These are phyloP conservation scores for Neuroscelio doddi DNA, from an alignment of 2,888 invertebrate species.

Conservation along the genomic window DNA sequence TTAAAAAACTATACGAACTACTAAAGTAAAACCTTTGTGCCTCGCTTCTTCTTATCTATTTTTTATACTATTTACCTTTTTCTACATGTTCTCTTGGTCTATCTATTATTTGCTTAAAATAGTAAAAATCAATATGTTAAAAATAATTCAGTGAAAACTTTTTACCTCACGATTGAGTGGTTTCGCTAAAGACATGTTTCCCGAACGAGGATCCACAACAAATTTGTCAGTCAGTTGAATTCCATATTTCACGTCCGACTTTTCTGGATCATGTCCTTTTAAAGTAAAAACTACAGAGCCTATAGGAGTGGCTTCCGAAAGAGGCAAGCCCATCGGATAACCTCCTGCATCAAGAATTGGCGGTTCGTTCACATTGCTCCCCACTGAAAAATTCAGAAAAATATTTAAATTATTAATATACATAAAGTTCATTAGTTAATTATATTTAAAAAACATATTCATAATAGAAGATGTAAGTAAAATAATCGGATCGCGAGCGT, in stretches of 20 bases:
- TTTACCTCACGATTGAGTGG: slow-evolving; percentile 87
- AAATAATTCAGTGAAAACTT: not conserved
- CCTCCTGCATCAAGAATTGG: slow-evolving; percentile 65
- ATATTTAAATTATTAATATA: not conserved
- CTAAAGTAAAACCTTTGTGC: too few species aligned
- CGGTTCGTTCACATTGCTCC: slow-evolving; percentile 69
- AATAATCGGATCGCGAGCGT: too few species aligned
- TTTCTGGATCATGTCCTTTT: slow-evolving; percentile 88
- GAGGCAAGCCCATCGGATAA: slow-evolving; percentile 71
- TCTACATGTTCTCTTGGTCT: too few species aligned
- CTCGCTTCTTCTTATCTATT: too few species aligned
- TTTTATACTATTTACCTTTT: too few species aligned
- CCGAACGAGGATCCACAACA: slow-evolving; percentile 82
- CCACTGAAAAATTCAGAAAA: slow-evolving; percentile 60
- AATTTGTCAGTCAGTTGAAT: slow-evolving; percentile 88
- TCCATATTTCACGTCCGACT: slow-evolving; percentile 80
- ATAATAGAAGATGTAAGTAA: too few species aligned
- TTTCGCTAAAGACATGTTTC: slow-evolving; percentile 85
- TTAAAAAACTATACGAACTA: too few species aligned
- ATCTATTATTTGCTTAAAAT: too few species aligned
- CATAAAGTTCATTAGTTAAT: not conserved
- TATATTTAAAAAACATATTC: not conserved
- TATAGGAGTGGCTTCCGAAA: slow-evolving; percentile 86
- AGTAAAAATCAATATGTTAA: too few species aligned
- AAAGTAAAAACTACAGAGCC: slow-evolving; percentile 85